These are phyloP conservation scores for Macroglossus sobrinus DNA, from an alignment of 2,113 vertebrate genomes.

Conservation along the genomic window DNA sequence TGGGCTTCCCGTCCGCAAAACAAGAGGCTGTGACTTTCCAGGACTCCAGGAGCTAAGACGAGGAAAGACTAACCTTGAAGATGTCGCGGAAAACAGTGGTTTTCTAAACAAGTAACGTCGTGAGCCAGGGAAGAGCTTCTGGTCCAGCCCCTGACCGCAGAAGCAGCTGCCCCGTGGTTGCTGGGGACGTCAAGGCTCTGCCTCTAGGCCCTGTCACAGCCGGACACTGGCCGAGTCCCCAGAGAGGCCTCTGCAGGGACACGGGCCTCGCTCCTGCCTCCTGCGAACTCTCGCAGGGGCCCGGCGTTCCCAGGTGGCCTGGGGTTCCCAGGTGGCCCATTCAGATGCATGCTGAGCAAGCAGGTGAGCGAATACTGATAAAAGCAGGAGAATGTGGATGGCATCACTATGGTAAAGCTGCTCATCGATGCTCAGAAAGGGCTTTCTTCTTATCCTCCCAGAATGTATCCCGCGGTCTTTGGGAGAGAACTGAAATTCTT, in stretches of 20 bases:
- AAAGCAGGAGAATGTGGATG: not conserved
- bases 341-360: not conserved
- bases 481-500: no score
- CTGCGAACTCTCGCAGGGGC: accelerated
- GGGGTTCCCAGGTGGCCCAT: not conserved
- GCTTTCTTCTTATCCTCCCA: no score
- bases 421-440: not conserved
- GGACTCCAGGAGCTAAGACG: accelerated
- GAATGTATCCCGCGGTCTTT: not conserved
- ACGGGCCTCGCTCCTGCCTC: accelerated
- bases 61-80: not conserved
- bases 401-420: accelerated
- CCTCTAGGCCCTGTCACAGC: accelerated
- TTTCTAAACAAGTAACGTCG: not conserved
- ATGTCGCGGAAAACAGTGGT: not conserved
- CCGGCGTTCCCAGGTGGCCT: no score
- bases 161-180: not conserved
- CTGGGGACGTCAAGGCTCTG: accelerated
- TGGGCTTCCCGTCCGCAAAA: not conserved
- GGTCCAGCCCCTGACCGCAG: not conserved
- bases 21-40: no score
- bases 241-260: accelerated
- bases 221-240: not conserved
- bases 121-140: no score
- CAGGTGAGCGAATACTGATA: not conserved